Percentiles rank a stretch among this genome's conserved stretches.
phyloP scores from a whole-genome alignment of 2,797 vertebrate species.

The Microhierax caerulescens region DNA sequence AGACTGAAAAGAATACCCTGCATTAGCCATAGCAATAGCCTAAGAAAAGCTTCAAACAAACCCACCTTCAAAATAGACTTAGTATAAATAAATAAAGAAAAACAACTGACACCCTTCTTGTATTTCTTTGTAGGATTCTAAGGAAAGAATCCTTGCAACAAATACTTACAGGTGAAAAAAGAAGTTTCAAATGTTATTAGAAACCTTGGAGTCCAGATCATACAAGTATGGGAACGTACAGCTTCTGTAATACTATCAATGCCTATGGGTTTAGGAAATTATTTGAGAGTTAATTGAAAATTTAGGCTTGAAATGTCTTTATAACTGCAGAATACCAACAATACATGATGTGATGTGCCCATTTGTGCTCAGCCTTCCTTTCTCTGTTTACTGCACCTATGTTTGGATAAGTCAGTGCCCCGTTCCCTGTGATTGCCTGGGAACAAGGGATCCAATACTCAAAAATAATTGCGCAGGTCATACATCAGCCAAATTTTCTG shows the following conservation, averaged over 20 bases:
- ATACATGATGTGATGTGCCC: background rate
- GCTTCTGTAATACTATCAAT: background rate
- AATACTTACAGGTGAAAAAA: background rate
- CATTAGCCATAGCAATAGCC: background rate
- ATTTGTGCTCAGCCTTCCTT: background rate
- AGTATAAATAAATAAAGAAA: background rate
- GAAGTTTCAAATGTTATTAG: background rate
- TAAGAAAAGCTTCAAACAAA: background rate
- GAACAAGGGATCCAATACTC: background rate
- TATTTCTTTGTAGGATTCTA: background rate
- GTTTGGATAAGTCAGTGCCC: background rate
- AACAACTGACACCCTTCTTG: background rate
- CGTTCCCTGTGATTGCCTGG: background rate
- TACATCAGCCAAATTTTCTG: background rate
- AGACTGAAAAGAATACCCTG: background rate
- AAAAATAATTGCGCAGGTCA: background rate
- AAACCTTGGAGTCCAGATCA: background rate
- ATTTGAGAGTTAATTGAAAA: background rate
- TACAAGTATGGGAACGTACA: background rate
- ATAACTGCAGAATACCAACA: background rate
- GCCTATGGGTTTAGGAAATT: background rate
- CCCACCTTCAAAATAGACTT: background rate
- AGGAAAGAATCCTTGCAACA: background rate
- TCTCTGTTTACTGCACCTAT: background rate
- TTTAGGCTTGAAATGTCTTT: background rate